These are phyloP conservation scores for Cecidostiba fungosa DNA, from an alignment of 2,888 invertebrate species.

Conservation along the genomic window DNA sequence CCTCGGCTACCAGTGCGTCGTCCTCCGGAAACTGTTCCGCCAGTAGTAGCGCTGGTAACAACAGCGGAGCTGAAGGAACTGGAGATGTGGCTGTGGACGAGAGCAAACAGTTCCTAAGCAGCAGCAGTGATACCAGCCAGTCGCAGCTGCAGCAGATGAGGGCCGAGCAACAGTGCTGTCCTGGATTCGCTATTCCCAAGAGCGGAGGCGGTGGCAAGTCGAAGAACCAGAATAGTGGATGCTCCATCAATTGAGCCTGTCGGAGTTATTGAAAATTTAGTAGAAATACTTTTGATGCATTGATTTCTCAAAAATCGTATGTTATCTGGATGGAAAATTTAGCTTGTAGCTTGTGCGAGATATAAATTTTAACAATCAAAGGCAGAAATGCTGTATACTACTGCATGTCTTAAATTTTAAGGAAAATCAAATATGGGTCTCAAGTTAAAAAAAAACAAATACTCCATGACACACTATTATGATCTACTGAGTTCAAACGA, in stretches of 20 bases:
- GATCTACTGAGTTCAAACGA: no score
- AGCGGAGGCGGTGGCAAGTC: slow-evolving; percentile 72
- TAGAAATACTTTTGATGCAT: no score
- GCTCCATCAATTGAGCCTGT: slow-evolving; percentile 18
- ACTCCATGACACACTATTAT: no score
- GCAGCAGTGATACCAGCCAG: slow-evolving; percentile 44
- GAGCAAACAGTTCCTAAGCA: slow-evolving; percentile 30
- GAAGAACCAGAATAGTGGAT: slow-evolving; percentile 57
- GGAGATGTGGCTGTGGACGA: neutral
- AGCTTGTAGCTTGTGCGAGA: no score
- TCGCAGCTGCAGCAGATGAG: slow-evolving; percentile 56
- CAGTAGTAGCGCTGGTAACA: neutral
- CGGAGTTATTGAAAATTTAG: no score
- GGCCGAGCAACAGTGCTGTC: slow-evolving; percentile 82
- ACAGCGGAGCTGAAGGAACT: neutral
- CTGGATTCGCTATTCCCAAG: slow-evolving; percentile 80
- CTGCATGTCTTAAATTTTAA: no score
- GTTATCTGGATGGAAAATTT: no score
- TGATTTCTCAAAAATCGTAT: no score
- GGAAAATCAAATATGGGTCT: neutral
- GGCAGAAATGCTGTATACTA: no score
- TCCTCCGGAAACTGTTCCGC: neutral
- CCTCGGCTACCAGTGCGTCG: neutral
- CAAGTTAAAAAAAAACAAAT: neutral
- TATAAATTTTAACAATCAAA: no score